Conservation (phyloP, 2,113 vertebrate genomes). For the Catharus bicknelli region DNA sequence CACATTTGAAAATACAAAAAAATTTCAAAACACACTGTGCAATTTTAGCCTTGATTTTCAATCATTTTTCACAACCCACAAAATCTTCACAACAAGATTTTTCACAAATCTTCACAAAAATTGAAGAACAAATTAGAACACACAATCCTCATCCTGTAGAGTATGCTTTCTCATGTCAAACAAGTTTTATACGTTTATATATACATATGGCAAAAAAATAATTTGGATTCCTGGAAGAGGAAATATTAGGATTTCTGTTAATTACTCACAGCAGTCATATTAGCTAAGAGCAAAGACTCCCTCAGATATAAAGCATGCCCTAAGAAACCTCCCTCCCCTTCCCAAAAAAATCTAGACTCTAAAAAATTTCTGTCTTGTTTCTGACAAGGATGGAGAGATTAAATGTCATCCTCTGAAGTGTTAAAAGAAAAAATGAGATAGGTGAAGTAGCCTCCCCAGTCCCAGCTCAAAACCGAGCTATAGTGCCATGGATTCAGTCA, state of each 20-base stretch:
- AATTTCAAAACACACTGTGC: neutral
- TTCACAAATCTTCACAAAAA: neutral
- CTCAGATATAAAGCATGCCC: neutral
- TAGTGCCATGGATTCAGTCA: neutral
- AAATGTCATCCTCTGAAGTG: neutral
- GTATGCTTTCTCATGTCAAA: neutral
- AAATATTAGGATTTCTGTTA: neutral
- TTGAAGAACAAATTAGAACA: neutral
- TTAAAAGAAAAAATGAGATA: neutral
- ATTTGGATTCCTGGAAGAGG: neutral
- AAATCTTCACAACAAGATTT: too few species aligned
- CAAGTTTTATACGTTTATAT: neutral
- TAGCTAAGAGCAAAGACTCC: neutral
- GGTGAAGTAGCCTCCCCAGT: neutral
- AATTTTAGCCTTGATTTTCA: neutral
- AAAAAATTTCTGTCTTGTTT: neutral
- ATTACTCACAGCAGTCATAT: neutral
- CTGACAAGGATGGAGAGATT: neutral
- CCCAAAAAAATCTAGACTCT: neutral
- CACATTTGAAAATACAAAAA: neutral
- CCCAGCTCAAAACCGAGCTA: neutral
- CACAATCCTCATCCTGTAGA: neutral
- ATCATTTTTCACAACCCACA: neutral
- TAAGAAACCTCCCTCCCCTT: accelerated
- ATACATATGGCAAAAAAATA: neutral